phyloP scores from a whole-genome alignment of 2,888 invertebrate genomes.

The Xiphydria camelus region DNA sequence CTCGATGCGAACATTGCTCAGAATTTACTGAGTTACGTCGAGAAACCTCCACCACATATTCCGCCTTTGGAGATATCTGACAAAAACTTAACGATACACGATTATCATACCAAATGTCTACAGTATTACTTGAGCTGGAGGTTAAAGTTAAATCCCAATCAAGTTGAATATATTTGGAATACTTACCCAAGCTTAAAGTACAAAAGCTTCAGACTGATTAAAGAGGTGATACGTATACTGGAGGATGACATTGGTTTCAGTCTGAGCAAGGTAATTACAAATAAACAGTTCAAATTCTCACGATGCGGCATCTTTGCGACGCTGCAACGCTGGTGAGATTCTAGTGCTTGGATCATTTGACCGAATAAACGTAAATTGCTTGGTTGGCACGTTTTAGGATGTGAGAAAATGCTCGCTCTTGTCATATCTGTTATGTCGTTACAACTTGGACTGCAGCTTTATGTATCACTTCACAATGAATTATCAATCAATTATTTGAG shows the following conservation, averaged over 20 bases:
- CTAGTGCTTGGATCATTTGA: no score
- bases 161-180: slow-evolving; percentile 46
- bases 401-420: no score
- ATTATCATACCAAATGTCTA: slow-evolving; percentile 45
- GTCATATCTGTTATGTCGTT: no score
- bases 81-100: slow-evolving; percentile 41
- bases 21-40: slow-evolving; percentile 45
- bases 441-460: no score
- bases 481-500: no score
- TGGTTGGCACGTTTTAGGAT: no score
- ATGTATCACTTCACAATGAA: no score
- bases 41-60: slow-evolving; percentile 7
- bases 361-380: no score
- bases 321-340: no score
- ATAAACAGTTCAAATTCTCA: no score
- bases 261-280: slow-evolving; percentile 44
- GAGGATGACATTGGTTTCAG: slow-evolving; percentile 63
- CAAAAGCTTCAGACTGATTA: slow-evolving; percentile 61
- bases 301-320: no score
- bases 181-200: slow-evolving; percentile 52
- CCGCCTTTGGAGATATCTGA: slow-evolving; percentile 16
- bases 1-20: slow-evolving; percentile 52
- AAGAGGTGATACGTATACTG: slow-evolving; percentile 63
- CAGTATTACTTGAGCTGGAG: slow-evolving; percentile 53
- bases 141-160: slow-evolving; percentile 56